Percentiles rank a stretch among this genome's conserved stretches.
These are phyloP conservation scores for Ophion ventricosus DNA, from an alignment of 2,888 invertebrate species.

Conservation along the genomic window DNA sequence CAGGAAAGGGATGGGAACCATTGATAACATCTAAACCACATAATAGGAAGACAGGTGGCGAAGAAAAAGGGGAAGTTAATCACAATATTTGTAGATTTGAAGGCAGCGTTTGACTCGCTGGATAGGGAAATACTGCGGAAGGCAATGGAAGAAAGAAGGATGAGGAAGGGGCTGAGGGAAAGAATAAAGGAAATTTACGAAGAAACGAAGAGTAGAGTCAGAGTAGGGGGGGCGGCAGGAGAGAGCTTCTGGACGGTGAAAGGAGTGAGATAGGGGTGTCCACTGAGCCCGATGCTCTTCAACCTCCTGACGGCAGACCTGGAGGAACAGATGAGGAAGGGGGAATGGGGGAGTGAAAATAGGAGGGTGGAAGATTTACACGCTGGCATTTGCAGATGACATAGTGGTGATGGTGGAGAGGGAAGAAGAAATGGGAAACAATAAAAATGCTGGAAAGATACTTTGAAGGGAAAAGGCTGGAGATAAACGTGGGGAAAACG, in stretches of 20 bases:
- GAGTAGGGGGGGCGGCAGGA: slow-evolving; percentile 3
- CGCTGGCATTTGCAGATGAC: slow-evolving; percentile 8
- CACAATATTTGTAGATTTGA: slow-evolving; percentile 12
- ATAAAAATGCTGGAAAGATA: slow-evolving; percentile 24
- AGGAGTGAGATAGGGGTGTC: slow-evolving; percentile 66
- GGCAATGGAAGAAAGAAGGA: too few species aligned
- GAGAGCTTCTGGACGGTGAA: slow-evolving; percentile 45
- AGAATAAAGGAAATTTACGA: too few species aligned
- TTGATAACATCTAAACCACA: slow-evolving; percentile 17
- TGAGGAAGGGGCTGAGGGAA: too few species aligned
- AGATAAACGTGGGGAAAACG: too few species aligned
- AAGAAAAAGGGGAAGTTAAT: slow-evolving; percentile 2
- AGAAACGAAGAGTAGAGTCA: too few species aligned
- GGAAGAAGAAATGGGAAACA: slow-evolving; percentile 27
- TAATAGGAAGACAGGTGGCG: slow-evolving; percentile 1
- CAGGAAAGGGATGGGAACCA: too few species aligned
- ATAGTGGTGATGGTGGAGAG: too few species aligned
- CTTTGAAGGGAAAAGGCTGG: too few species aligned
- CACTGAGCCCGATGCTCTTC: too few species aligned
- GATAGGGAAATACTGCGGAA: too few species aligned
- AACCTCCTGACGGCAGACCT: too few species aligned
- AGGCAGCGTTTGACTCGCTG: slow-evolving; percentile 43
- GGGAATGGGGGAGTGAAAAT: slow-evolving; percentile 34
- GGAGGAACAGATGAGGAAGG: too few species aligned
- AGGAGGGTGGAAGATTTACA: slow-evolving; percentile 6